Evolutionary conservation across 2,113 vertebrate species (phyloP).

Genomic region (Nicator chloris): DNA sequence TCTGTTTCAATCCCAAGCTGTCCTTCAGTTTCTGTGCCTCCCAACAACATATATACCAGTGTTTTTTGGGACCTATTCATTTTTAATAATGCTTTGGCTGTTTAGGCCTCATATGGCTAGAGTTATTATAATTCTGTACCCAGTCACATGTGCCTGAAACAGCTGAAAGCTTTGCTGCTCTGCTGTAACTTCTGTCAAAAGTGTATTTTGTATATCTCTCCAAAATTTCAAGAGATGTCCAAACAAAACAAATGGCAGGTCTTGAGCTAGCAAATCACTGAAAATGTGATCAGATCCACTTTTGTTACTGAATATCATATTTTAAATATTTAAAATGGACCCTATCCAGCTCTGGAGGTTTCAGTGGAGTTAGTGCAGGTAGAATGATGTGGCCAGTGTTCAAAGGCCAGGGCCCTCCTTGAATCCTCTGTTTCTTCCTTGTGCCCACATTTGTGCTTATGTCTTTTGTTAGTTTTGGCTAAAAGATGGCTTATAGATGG

Average conservation of each 20-base stretch:
- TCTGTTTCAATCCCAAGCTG: background rate
- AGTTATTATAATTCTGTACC: background rate
- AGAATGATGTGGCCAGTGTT: background rate
- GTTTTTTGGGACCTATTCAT: background rate
- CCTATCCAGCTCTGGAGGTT: background rate
- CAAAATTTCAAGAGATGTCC: background rate
- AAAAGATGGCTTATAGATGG: background rate
- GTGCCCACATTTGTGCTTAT: background rate
- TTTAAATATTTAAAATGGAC: background rate
- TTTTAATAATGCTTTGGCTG: background rate
- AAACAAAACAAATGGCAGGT: background rate
- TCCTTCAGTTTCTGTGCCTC: background rate
- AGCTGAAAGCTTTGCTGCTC: background rate
- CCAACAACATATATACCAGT: background rate
- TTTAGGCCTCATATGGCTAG: background rate
- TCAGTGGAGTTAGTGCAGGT: accelerated
- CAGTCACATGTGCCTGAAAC: background rate
- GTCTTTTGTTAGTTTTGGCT: background rate
- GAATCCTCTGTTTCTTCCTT: background rate
- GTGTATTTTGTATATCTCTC: background rate
- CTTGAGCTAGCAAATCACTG: background rate
- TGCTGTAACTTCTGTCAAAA: background rate
- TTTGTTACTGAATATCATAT: background rate
- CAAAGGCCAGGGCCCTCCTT: background rate
- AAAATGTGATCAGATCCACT: background rate